Evolutionary conservation across 37 sponge, comb jelly and placozoan species (phyloP).

Genomic region (Aphrocallistes beatrix): DNA sequence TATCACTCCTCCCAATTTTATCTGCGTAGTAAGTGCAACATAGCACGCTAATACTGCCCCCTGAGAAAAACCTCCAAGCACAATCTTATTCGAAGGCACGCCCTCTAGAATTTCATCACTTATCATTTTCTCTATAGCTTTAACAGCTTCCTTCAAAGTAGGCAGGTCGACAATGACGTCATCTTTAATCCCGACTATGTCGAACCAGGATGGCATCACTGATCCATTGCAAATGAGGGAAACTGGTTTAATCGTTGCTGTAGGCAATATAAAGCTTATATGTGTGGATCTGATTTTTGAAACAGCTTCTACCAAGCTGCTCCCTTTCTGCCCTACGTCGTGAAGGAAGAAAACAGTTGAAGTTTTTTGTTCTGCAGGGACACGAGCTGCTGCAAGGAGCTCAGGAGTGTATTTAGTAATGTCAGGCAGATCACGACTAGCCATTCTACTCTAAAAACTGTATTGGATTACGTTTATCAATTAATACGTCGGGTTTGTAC

Average conservation of each 20-base stretch:
- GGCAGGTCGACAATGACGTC: background rate
- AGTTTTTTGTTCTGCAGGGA: no score
- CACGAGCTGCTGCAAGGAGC: no score
- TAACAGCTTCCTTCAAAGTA: no score
- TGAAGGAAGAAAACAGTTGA: background rate
- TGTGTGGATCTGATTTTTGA: background rate
- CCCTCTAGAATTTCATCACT: background rate
- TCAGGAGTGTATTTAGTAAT: no score
- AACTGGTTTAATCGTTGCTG: background rate
- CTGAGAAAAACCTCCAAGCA: background rate
- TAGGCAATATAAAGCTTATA: background rate
- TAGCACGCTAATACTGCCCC: background rate
- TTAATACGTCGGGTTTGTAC: no score
- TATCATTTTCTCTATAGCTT: background rate
- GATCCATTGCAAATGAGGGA: background rate
- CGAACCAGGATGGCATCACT: background rate
- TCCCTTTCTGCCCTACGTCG: background rate
- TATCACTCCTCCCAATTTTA: background rate
- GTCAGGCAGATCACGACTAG: no score
- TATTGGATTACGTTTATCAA: no score
- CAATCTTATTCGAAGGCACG: background rate
- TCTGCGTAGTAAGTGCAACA: background rate
- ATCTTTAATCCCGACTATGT: background rate
- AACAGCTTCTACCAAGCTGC: background rate
- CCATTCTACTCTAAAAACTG: no score